A percentile compares a stretch with the other conserved stretches of the same genome.
These are phyloP conservation scores for Margaritifera margaritifera DNA, from an alignment of 2,888 invertebrate species.

Conservation along the genomic window DNA sequence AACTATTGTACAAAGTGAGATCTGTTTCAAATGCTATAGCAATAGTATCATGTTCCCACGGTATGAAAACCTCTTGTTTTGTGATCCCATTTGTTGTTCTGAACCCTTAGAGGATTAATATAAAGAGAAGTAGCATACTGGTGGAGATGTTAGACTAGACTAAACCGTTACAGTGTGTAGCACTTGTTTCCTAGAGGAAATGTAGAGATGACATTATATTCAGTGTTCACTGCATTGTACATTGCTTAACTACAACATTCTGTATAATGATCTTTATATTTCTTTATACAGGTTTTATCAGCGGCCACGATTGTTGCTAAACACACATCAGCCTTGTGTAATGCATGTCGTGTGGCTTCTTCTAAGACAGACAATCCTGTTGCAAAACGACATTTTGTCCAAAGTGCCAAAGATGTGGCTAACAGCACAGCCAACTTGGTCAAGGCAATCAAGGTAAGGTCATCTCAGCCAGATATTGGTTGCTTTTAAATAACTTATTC, in stretches of 20 bases:
- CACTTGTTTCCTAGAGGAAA: no score
- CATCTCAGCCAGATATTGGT: not conserved
- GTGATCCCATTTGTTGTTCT: no score
- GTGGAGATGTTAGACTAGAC: no score
- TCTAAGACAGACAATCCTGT: slow-evolving; percentile 91
- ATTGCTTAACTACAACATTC: not conserved
- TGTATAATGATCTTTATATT: not conserved
- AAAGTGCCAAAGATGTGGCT: slow-evolving; percentile 97
- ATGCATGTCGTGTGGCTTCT: slow-evolving; percentile 94
- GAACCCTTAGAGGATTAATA: no score
- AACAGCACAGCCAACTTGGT: slow-evolving; percentile 95
- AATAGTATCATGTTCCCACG: no score
- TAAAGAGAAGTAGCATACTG: no score
- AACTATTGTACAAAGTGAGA: no score
- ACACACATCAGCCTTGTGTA: slow-evolving; percentile 95
- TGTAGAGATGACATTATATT: no score
- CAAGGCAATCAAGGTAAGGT: slow-evolving; percentile 88
- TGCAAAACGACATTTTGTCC: slow-evolving; percentile 96
- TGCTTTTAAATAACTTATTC: no score
- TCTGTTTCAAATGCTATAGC: no score
- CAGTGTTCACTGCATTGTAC: not conserved
- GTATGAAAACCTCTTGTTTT: no score
- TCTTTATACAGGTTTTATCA: slow-evolving; percentile 81
- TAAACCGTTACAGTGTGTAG: no score
- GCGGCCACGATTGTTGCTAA: slow-evolving; percentile 96